These are phyloP conservation scores for Mionectes olivaceus DNA, from an alignment of 2,797 vertebrate genomes.

Conservation along the genomic window DNA sequence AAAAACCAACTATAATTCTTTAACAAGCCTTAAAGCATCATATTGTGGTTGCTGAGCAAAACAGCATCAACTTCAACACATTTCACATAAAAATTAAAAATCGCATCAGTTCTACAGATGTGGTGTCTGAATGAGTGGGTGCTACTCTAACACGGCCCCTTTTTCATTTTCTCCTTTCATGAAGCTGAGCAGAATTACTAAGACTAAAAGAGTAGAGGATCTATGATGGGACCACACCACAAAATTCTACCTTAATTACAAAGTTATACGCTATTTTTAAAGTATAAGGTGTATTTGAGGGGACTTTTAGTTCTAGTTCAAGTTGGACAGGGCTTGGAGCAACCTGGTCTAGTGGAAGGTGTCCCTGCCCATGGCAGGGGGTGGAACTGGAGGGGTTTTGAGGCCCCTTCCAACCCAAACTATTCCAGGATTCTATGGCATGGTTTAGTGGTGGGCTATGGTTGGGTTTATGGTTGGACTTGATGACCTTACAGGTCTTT, in stretches of 20 bases:
- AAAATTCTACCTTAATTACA: neutral
- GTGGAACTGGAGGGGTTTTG: neutral
- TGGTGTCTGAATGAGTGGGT: neutral
- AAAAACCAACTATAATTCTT: slow-evolving; percentile 46
- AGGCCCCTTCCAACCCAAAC: neutral
- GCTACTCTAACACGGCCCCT: neutral
- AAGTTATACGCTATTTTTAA: neutral
- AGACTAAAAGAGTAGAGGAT: neutral
- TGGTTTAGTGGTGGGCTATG: neutral
- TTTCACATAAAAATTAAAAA: neutral
- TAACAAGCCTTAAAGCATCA: slow-evolving; percentile 45
- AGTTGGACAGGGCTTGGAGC: rapidly evolving
- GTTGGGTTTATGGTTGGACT: neutral
- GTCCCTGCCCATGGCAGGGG: neutral
- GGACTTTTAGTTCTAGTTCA: neutral
- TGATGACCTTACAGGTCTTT: neutral
- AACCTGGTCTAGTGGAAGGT: rapidly evolving
- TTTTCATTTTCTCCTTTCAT: neutral
- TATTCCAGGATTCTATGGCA: neutral
- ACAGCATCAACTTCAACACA: neutral
- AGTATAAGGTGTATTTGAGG: neutral
- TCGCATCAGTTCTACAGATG: neutral
- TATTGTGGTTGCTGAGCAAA: slow-evolving; percentile 24
- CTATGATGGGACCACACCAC: neutral
- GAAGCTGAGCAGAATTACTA: neutral